Evolutionary conservation across 2,113 vertebrate species (phyloP), one percentile per base, ranked within the genome.

Genomic region (Chamaea fasciata): DNA sequence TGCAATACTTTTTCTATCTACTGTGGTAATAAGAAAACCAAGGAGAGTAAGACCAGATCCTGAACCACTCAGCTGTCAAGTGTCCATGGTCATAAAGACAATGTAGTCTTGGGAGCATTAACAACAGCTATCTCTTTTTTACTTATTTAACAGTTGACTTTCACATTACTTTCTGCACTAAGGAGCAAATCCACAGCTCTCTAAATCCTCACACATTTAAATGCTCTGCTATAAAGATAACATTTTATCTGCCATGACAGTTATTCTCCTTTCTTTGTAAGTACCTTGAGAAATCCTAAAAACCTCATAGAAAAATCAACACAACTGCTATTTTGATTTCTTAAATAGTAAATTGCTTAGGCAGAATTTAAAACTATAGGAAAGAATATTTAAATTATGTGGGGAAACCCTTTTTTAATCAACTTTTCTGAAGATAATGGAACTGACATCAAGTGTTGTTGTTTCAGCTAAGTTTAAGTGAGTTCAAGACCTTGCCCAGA

Each of bases 401-500:
- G 31, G 55, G 63, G 89, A 96, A 96, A 65, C 31, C 2, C 22
- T 80, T 95, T 85, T 63, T 79, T 55, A 2, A 33, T 41, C 56
- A 47, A 56, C 41, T 83, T 68, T 76, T 69, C 55, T 83, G 37
- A 64, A 74, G n/a, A 92, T 69, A 92, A 85, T 62, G 50, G 59
- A 86, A 73, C 39, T 92, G 79, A 90, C 3, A 15, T 69, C 79
- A 85, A n/a, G 69, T 84, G 79, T 73, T 94, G 62, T 86, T 91
- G 55, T 91, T 91, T 91, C 63, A 85, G 53, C 46, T 44, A 71
- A 82, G 27, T 55, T 87, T 59, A 73, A 84, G 75, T 70, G 27
- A 96, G 75, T 92, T 94, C 90, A 93, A 90, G 89, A 80, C 77
- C 92, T 90, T 83, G 85, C 81, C 62, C 81, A 91, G 84, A 90